Percentiles rank a stretch among this genome's conserved stretches.
Evolutionary conservation across 2,888 invertebrate species (phyloP).

Genomic region (Pseudococcus longispinus): DNA sequence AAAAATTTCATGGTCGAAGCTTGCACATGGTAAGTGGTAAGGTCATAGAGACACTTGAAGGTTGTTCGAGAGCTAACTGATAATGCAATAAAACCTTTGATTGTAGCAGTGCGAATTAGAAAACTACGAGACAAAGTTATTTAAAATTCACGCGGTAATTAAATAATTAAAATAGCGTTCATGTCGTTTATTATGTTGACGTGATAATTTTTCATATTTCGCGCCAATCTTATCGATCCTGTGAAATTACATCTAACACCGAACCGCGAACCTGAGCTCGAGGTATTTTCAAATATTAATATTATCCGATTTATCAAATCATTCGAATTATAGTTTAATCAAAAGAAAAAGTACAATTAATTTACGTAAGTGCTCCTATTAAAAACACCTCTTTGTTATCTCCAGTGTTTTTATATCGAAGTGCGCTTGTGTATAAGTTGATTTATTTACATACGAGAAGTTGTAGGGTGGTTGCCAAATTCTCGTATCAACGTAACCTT

Average conservation of each 20-base stretch:
- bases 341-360: not conserved
- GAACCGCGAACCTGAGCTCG: not conserved
- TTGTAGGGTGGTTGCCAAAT: constrained; percentile 30
- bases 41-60: constrained; percentile 34
- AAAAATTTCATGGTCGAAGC: no score
- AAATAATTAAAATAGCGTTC: not conserved
- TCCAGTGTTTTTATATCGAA: not conserved
- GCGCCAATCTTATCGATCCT: not conserved
- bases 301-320: not conserved
- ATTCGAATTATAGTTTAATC: not conserved
- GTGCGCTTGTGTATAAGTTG: constrained; percentile 8
- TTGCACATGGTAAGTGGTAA: not conserved
- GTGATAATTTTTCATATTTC: not conserved
- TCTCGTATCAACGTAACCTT: not conserved
- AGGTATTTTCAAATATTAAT: not conserved
- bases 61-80: constrained; percentile 5
- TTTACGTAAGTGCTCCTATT: not conserved
- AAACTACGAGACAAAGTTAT: constrained; percentile 17
- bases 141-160: constrained; percentile 2
- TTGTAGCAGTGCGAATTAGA: not conserved
- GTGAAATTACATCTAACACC: not conserved
- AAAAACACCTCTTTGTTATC: not conserved
- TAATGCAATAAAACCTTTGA: constrained; percentile 41
- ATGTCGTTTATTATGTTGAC: constrained; percentile 24
- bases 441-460: constrained; percentile 18